Base-by-base conservation (phyloP, 2,113 vertebrate species). In the Psettodes erumei region DNA sequence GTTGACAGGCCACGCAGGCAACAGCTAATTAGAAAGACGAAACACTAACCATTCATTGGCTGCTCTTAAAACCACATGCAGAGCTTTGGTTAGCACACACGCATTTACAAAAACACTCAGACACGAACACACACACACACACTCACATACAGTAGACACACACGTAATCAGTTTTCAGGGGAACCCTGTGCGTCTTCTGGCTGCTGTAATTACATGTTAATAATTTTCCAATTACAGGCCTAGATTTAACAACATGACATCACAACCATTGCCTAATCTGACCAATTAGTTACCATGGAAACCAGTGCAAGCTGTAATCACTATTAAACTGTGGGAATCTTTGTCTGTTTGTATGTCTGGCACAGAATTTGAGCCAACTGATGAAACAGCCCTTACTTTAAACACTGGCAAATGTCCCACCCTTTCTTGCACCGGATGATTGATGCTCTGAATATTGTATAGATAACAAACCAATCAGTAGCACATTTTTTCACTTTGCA, bases 201-300 rank as follows among this genome's bases (percentile, higher is more conserved):
- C 40, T 50, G 70, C 81, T 33, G 15, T 87, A 90, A 91, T 91
- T 81, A 87, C 71, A 91, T 67, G 69, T 84, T 89, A 80, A 88
- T 79, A 82, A 86, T 66, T 64, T 19, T 66, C 50, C 61, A 76
- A 87, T 88, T 85, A 88, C 79, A 83, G 75, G 73, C 68, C 80
- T 81, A 71, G 61, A 56, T 85, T 88, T 85, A 82, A 90, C 71
- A 68, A 51, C 78, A 79, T 88, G 85, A 92, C 88, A 86, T 91
- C 85, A 90, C 70, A 77, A 78, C 71, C 71, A 45, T 77, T 71
- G 27, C 56, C 68, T 86, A 86, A 91, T 91, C 86, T 78, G 50
- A 58, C 59, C 84, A 87, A 88, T 92, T 87, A 88, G 89, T 73
- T 62, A 43, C 83, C 84, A 81, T 77, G 70, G 85, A 79, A 85